Evolutionary conservation across 2,113 vertebrate species (phyloP).

Genomic region (Strigops habroptila): DNA sequence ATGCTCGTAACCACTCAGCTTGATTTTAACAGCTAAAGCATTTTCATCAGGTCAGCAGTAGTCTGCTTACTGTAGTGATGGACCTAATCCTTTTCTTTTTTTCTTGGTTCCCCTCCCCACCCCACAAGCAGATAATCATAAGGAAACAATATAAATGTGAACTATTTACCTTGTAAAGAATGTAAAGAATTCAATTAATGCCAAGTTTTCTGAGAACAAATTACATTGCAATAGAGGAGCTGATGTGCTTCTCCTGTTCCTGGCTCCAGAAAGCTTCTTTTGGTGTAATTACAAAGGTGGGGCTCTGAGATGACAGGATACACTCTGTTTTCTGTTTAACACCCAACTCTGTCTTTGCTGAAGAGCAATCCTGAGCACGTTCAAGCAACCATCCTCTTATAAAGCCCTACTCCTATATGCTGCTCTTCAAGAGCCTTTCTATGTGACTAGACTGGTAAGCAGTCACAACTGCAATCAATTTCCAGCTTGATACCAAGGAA

Average conservation of each 20-base stretch:
- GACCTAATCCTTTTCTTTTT: not conserved
- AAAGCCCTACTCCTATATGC: not conserved
- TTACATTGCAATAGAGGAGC: not conserved
- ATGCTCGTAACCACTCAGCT: not conserved
- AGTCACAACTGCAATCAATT: conserved; percentile 56
- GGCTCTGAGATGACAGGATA: not conserved
- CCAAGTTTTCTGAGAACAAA: not conserved
- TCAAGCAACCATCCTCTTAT: not conserved
- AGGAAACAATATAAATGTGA: not conserved
- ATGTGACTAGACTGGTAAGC: conserved; percentile 61
- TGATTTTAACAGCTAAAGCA: not conserved
- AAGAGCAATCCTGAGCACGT: conserved; percentile 23
- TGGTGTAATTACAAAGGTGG: not conserved
- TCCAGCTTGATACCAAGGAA: conserved; percentile 32
- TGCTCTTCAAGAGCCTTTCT: conserved; percentile 24
- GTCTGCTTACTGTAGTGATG: not conserved
- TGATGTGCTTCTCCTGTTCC: not conserved
- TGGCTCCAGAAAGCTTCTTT: not conserved
- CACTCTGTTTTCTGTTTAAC: not conserved
- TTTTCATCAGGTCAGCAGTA: not conserved
- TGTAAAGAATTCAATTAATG: conserved; percentile 7
- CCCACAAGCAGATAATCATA: not conserved
- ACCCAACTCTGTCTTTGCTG: not conserved
- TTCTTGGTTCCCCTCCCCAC: not conserved
- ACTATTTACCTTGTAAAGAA: conserved; percentile 12